Percentiles rank a stretch among this genome's conserved stretches.
These are phyloP conservation scores for Adoxophyes honmai DNA, from an alignment of 1,140 invertebrate genomes.

Conservation along the genomic window DNA sequence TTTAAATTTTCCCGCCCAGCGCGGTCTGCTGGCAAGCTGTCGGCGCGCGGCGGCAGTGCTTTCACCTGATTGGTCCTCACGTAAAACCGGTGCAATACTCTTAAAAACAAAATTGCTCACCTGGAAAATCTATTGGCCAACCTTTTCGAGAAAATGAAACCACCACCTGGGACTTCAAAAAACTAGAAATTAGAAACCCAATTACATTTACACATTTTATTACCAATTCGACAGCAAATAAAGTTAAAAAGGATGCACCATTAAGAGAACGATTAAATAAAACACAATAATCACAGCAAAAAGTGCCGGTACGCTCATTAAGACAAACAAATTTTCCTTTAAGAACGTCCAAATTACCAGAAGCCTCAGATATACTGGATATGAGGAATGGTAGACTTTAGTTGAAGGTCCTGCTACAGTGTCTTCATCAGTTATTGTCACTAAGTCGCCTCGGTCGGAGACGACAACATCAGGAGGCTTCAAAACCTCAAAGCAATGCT, in stretches of 20 bases:
- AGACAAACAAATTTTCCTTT: constrained; percentile 42
- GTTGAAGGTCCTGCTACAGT: constrained; percentile 1
- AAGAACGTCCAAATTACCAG: constrained; percentile 31
- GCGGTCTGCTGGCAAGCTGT: too few species aligned
- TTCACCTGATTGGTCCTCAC: too few species aligned
- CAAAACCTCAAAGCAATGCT: constrained; percentile 37
- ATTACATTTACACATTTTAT: too few species aligned
- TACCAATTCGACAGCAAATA: too few species aligned
- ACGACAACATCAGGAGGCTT: constrained; percentile 27
- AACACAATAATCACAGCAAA: constrained; percentile 42
- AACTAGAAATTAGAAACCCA: too few species aligned
- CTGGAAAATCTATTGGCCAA: too few species aligned
- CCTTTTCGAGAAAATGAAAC: too few species aligned
- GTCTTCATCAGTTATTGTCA: constrained; percentile 28
- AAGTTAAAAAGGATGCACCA: constrained; percentile 35
- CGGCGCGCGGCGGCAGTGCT: too few species aligned
- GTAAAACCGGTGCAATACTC: too few species aligned
- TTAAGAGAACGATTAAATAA: constrained; percentile 42
- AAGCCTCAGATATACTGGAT: constrained; percentile 21
- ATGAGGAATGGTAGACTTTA: neutral
- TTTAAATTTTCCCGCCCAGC: too few species aligned
- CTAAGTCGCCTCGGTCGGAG: constrained; percentile 26
- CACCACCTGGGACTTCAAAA: too few species aligned
- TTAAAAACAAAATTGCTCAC: too few species aligned
- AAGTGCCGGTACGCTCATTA: constrained; percentile 50